Percentiles rank a stretch among this genome's conserved stretches.
phyloP scores from a whole-genome alignment of 2,113 vertebrate genomes.

The Nycticorax nycticorax region DNA sequence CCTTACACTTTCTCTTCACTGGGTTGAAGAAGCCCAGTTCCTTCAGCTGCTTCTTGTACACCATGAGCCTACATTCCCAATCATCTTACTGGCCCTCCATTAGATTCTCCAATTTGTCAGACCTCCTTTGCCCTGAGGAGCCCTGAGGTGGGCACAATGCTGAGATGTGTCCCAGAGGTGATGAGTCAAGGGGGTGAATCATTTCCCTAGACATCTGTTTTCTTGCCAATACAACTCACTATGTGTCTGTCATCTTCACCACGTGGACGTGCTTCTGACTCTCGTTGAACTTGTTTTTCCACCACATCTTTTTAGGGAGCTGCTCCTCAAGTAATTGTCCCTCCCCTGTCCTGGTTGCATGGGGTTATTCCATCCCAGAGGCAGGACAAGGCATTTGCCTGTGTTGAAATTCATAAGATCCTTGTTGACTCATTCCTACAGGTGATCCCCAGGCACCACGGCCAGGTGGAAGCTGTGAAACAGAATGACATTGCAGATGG shows the following conservation, averaged over 20 bases:
- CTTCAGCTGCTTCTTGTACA: not conserved
- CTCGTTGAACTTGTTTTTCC: not conserved
- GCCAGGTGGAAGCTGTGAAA: not conserved
- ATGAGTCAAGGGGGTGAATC: not conserved
- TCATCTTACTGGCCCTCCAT: not conserved
- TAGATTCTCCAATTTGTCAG: not conserved
- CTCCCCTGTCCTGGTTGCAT: not conserved
- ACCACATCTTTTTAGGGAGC: not conserved
- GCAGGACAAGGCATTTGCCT: not conserved
- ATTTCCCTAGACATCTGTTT: not conserved
- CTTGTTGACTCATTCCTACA: not conserved
- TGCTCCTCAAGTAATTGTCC: not conserved
- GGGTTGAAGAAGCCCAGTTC: not conserved
- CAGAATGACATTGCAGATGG: not conserved
- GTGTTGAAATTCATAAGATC: not conserved
- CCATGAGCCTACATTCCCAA: fast-evolving
- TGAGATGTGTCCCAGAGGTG: not conserved
- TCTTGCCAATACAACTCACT: not conserved
- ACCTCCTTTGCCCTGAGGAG: not conserved
- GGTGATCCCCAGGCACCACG: not conserved
- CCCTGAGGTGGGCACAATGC: not conserved
- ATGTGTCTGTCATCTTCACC: not conserved
- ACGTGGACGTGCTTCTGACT: not conserved
- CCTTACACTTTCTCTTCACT: not conserved
- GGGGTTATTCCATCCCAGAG: not conserved